phyloP scores from a whole-genome alignment of 2,888 invertebrate genomes.

The Dynastes grantii region DNA sequence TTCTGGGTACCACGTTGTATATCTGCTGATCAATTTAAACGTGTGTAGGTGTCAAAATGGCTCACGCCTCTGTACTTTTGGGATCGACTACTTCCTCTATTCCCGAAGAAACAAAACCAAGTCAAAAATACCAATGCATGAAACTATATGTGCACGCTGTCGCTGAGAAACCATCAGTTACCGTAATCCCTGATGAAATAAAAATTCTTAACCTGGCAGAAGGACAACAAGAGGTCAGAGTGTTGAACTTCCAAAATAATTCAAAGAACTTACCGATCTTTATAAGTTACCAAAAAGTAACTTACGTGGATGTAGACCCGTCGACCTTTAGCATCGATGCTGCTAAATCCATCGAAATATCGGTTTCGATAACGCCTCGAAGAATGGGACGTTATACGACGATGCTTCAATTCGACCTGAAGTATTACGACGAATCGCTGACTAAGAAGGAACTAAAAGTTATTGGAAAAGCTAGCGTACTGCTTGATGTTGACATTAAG shows the following conservation, averaged over 20 bases:
- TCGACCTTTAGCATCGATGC: slow-evolving; percentile 57
- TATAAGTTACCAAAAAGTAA: slow-evolving; percentile 59
- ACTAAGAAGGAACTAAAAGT: slow-evolving; percentile 25
- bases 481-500: slow-evolving; percentile 1
- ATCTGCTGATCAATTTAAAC: too few species aligned
- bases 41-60: too few species aligned
- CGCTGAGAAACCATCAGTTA: slow-evolving; percentile 24
- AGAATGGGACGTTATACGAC: slow-evolving; percentile 56
- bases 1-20: too few species aligned
- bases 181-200: slow-evolving; percentile 38
- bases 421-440: slow-evolving; percentile 53
- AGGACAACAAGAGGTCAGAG: slow-evolving; percentile 14
- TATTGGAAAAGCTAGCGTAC: slow-evolving; percentile 32
- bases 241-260: slow-evolving; percentile 55
- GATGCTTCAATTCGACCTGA: slow-evolving; percentile 59
- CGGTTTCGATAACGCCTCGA: slow-evolving; percentile 56
- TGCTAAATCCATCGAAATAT: slow-evolving; percentile 54
- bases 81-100: too few species aligned
- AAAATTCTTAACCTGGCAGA: slow-evolving; percentile 2
- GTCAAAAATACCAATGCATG: background rate
- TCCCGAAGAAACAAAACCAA: too few species aligned
- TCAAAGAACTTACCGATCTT: slow-evolving; percentile 60
- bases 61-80: too few species aligned
- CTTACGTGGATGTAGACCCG: slow-evolving; percentile 61
- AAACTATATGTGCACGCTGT: slow-evolving; percentile 42